A percentile compares a stretch with the other conserved stretches of the same genome.
These are phyloP conservation scores for Rhopalosiphum nymphaeae DNA, from an alignment of 2,888 invertebrate species.

Conservation along the genomic window DNA sequence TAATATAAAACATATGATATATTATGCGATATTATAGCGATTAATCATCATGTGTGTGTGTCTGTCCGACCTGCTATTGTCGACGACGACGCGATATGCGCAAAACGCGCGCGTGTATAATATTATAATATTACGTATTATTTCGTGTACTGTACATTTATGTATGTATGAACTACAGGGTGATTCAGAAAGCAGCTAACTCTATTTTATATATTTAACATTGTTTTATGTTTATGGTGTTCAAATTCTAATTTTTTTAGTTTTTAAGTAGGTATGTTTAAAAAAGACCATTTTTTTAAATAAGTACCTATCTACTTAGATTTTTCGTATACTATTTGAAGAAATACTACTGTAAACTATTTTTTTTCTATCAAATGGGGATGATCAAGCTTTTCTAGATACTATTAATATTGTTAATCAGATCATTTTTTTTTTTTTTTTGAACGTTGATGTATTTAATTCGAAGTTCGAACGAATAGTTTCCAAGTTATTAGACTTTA, in stretches of 20 bases:
- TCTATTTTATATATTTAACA: not conserved
- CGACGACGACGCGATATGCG: not conserved
- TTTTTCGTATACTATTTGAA: not conserved
- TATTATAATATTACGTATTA: not conserved
- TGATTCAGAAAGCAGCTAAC: not conserved
- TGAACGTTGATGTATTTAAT: not conserved
- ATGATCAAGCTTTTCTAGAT: not conserved
- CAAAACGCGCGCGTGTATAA: not conserved
- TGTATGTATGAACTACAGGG: not conserved
- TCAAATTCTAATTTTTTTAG: not conserved
- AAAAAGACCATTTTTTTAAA: not conserved
- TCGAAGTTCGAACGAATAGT: not conserved
- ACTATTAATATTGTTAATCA: not conserved
- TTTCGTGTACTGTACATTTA: not conserved
- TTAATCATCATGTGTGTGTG: conserved; percentile 31
- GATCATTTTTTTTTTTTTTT: not conserved
- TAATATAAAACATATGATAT: not conserved
- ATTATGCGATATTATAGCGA: conserved; percentile 17
- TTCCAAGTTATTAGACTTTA: too few species aligned
- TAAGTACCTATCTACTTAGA: not conserved
- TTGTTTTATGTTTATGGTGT: too few species aligned
- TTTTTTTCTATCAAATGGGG: not conserved
- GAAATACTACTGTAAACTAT: not conserved
- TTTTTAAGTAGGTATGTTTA: not conserved
- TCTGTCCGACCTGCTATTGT: not conserved